These are phyloP conservation scores for Ailurus styani DNA, from an alignment of 2,113 vertebrate genomes.

Conservation along the genomic window DNA sequence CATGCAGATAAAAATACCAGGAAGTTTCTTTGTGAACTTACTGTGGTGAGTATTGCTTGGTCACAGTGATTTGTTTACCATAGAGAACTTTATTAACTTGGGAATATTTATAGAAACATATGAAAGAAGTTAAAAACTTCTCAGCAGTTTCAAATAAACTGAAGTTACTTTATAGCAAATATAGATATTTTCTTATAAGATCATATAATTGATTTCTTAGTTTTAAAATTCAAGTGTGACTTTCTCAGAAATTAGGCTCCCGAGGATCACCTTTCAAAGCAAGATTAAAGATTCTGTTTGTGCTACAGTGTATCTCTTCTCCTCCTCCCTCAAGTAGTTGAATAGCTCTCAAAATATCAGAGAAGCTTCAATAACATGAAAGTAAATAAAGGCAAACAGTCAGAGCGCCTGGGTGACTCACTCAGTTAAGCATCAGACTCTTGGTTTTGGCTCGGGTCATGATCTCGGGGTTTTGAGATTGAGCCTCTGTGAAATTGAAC, in stretches of 20 bases:
- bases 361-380: not conserved
- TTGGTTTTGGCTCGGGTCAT: not conserved
- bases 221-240: not conserved
- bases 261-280: not conserved
- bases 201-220: not conserved
- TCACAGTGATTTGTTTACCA: not conserved
- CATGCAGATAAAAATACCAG: conserved; percentile 86
- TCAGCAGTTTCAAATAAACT: not conserved
- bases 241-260: not conserved
- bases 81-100: not conserved
- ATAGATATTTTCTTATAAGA: not conserved
- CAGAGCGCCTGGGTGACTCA: not conserved
- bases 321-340: conserved; percentile 15
- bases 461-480: not conserved
- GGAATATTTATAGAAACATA: conserved; percentile 13
- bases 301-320: not conserved
- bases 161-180: not conserved
- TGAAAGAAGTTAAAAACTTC: not conserved
- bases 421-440: not conserved
- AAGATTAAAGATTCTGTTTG: not conserved
- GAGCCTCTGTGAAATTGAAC: not conserved
- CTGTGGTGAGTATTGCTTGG: conserved; percentile 86
- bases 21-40: conserved; percentile 94
- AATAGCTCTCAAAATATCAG: conserved; percentile 2
- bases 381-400: not conserved